These are phyloP conservation scores for Phorcus lineatus DNA, from an alignment of 2,888 invertebrate species.

Conservation along the genomic window DNA sequence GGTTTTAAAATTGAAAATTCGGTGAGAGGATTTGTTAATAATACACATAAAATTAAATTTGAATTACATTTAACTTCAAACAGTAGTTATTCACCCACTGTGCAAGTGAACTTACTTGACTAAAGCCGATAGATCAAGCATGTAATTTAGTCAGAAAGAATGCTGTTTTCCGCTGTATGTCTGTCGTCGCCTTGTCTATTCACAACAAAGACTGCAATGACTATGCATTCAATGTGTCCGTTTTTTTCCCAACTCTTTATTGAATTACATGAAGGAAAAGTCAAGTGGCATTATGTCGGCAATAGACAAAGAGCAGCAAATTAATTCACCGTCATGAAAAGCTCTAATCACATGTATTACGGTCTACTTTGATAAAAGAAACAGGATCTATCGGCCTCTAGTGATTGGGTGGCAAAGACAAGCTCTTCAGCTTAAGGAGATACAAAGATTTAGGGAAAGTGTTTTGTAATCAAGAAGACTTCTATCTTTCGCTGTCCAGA, in stretches of 20 bases:
- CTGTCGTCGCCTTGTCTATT: not conserved
- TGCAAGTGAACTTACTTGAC: no score
- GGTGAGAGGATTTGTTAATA: no score
- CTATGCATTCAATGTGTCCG: not conserved
- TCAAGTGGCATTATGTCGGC: not conserved
- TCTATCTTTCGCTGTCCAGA: not conserved
- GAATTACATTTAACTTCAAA: no score
- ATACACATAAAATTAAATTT: no score
- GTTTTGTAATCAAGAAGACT: constrained; percentile 14
- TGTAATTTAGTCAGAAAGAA: no score
- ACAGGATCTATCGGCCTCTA: not conserved
- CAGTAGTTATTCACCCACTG: no score
- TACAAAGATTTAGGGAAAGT: constrained; percentile 5
- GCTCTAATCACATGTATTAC: constrained; percentile 8
- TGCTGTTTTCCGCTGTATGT: no score
- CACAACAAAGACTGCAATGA: not conserved
- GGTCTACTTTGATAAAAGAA: not conserved
- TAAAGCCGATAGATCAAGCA: no score
- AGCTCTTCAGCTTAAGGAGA: not conserved
- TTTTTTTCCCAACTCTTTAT: not conserved
- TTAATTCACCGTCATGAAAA: constrained; percentile 8
- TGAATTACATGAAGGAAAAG: not conserved
- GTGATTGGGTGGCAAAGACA: not conserved
- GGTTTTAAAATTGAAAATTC: no score
- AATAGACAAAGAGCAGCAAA: constrained; percentile 3